Evolutionary conservation across 2,113 vertebrate species (phyloP).

Genomic region (Pomatostomus ruficeps): DNA sequence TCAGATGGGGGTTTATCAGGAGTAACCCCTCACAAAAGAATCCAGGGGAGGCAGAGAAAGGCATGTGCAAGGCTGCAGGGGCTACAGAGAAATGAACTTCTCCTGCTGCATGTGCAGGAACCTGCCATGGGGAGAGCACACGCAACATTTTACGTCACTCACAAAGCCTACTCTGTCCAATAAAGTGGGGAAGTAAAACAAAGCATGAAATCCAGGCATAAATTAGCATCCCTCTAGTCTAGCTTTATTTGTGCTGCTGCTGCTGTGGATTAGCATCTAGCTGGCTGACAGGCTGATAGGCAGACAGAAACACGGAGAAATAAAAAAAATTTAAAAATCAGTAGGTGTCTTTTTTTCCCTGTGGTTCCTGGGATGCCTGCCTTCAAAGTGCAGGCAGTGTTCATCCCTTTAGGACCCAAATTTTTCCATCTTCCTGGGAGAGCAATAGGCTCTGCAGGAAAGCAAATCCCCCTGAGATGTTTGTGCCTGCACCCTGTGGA

Average conservation of each 20-base stretch:
- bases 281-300: slow-evolving; percentile 56
- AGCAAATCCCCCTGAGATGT: neutral
- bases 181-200: slow-evolving; percentile 63
- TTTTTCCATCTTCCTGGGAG: slow-evolving; percentile 2
- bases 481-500: neutral
- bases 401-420: slow-evolving; percentile 41
- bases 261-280: slow-evolving; percentile 59
- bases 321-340: neutral
- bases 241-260: slow-evolving; percentile 53
- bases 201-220: slow-evolving; percentile 58
- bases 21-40: neutral
- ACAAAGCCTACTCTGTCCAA: slow-evolving; percentile 62
- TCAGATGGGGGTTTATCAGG: neutral
- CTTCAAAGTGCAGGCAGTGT: slow-evolving; percentile 12
- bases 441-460: slow-evolving; percentile 16
- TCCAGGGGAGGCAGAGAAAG: neutral
- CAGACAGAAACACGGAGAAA: slow-evolving; percentile 54
- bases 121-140: slow-evolving; percentile 59
- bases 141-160: slow-evolving; percentile 57
- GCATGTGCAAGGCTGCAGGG: neutral
- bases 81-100: slow-evolving; percentile 35
- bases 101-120: slow-evolving; percentile 46
- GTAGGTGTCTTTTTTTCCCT: slow-evolving; percentile 39
- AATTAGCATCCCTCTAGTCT: slow-evolving; percentile 61
- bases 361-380: neutral